Conservation (phyloP, 1,140 invertebrate species). For the Sarcophaga peregrina region DNA sequence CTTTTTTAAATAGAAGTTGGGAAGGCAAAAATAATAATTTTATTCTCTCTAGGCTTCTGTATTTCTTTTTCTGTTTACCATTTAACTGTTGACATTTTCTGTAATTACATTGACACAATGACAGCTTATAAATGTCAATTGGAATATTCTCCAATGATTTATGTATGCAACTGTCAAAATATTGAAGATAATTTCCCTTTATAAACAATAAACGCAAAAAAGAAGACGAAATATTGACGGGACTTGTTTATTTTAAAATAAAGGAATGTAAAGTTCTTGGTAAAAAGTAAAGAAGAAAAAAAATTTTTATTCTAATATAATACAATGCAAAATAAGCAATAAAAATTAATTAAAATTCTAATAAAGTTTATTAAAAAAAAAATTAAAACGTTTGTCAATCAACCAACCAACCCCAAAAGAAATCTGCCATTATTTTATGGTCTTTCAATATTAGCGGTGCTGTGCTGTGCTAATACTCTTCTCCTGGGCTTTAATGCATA, state of each 20-base stretch:
- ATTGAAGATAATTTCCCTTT: too few species aligned
- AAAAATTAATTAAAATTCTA: constrained; percentile 12
- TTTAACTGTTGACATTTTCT: neutral
- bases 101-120: constrained; percentile 22
- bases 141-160: neutral
- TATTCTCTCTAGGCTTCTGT: neutral
- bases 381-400: neutral
- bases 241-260: too few species aligned
- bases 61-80: too few species aligned
- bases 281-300: too few species aligned
- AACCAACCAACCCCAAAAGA: constrained; percentile 21
- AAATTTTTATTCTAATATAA: too few species aligned
- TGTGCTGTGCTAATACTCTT: neutral
- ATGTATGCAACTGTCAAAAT: neutral
- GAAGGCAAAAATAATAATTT: neutral
- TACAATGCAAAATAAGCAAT: too few species aligned
- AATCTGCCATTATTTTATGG: constrained; percentile 23
- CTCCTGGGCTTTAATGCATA: neutral
- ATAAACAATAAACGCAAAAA: too few species aligned
- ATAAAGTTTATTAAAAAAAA: neutral
- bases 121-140: constrained; percentile 15
- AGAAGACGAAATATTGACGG: too few species aligned
- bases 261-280: too few species aligned
- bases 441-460: neutral
- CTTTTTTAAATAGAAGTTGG: neutral